Evolutionary conservation across 1,140 invertebrate species (phyloP).

Genomic region (Coenobita brevimanus): DNA sequence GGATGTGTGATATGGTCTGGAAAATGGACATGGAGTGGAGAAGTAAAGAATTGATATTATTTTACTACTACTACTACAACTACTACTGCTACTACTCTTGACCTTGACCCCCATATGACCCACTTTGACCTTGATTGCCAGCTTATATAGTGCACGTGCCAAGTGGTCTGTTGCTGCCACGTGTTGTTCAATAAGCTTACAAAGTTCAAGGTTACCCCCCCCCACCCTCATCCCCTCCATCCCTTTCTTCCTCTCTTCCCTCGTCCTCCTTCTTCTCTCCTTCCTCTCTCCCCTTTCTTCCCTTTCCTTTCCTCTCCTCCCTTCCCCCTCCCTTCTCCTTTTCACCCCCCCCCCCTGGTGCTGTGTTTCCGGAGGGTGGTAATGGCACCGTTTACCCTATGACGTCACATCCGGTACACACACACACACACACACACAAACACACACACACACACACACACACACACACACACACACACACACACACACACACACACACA

Average conservation of each 20-base stretch:
- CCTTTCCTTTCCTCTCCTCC: neutral
- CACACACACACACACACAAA: neutral
- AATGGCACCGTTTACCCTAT: neutral
- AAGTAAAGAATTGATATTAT: too few species aligned
- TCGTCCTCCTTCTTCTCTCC: neutral
- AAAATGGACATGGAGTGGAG: too few species aligned
- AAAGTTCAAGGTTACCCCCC: neutral
- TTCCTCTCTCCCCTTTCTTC: neutral
- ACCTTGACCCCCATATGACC: too few species aligned
- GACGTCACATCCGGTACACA: too few species aligned
- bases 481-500: neutral
- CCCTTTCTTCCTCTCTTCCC: neutral
- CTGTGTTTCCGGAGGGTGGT: neutral
- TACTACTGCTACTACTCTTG: too few species aligned
- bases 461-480: slow-evolving; percentile 13
- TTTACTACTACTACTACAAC: too few species aligned
- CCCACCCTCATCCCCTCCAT: neutral
- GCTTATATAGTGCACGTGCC: too few species aligned
- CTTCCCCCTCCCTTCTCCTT: neutral
- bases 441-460: slow-evolving; percentile 16
- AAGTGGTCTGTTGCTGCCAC: too few species aligned
- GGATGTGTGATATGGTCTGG: too few species aligned
- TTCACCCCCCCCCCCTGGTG: neutral
- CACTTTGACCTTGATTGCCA: too few species aligned
- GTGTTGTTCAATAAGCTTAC: neutral